A percentile compares a stretch with the other conserved stretches of the same genome.
These are phyloP conservation scores for Leuciscus waleckii DNA, from an alignment of 2,797 vertebrate species.

Conservation along the genomic window DNA sequence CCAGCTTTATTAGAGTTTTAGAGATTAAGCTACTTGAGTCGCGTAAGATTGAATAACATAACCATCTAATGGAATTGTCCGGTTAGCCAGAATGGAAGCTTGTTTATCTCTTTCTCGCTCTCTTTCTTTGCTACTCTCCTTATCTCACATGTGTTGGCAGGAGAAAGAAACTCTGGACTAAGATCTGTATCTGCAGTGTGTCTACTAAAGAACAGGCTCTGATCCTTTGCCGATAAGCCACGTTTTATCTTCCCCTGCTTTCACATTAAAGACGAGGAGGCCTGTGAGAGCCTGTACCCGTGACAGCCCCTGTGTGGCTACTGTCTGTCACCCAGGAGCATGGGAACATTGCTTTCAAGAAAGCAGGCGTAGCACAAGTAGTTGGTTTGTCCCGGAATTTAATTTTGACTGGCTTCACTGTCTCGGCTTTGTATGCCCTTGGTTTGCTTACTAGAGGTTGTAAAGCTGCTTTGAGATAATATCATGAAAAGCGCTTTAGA, in stretches of 20 bases:
- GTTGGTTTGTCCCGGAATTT: neutral
- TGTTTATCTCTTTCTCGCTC: slow-evolving; percentile 40
- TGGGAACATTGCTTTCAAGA: slow-evolving; percentile 10
- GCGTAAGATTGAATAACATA: neutral
- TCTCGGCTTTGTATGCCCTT: neutral
- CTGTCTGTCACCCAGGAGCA: slow-evolving; percentile 41
- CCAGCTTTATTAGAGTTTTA: neutral
- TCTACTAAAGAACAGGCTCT: slow-evolving; percentile 73
- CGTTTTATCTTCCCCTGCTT: slow-evolving; percentile 73
- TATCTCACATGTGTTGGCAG: slow-evolving; percentile 51
- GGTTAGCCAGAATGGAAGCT: slow-evolving; percentile 31
- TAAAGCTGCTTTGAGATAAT: neutral
- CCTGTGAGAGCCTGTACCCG: slow-evolving; percentile 37
- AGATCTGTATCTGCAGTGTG: slow-evolving; percentile 74
- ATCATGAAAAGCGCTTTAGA: neutral
- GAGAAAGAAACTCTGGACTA: slow-evolving; percentile 64
- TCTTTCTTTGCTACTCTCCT: slow-evolving; percentile 30
- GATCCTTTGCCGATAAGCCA: slow-evolving; percentile 74
- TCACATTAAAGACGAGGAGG: slow-evolving; percentile 69
- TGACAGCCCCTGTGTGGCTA: slow-evolving; percentile 19
- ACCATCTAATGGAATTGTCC: slow-evolving; percentile 36
- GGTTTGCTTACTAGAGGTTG: neutral
- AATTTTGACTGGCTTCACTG: neutral
- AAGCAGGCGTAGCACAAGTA: neutral
- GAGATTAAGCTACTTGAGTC: neutral